These are phyloP conservation scores for Rhyacophila evoluta DNA, from an alignment of 2,888 invertebrate genomes.

Conservation along the genomic window DNA sequence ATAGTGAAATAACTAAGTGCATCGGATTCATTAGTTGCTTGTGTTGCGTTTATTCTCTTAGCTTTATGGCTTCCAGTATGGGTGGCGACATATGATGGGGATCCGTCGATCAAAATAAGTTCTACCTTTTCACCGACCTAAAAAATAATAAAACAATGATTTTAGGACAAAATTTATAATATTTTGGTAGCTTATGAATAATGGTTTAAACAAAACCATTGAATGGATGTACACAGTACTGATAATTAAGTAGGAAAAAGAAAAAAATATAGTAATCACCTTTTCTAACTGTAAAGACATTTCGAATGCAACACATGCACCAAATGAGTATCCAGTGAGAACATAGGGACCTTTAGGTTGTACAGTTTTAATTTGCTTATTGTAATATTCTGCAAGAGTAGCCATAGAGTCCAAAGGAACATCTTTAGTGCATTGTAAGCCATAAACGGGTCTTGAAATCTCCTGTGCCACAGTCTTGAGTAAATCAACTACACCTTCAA, in stretches of 20 bases:
- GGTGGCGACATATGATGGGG: constrained; percentile 83
- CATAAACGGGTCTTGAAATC: constrained; percentile 83
- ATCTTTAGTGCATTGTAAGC: constrained; percentile 87
- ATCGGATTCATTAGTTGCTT: constrained; percentile 75
- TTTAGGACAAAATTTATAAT: no score
- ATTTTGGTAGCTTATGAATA: no score
- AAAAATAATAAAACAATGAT: constrained; percentile 54
- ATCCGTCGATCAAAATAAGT: constrained; percentile 90
- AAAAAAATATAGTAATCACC: constrained; percentile 59
- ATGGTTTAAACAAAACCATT: no score
- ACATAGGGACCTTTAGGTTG: constrained; percentile 89
- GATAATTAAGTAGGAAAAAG: no score
- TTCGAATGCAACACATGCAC: constrained; percentile 94
- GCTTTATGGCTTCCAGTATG: constrained; percentile 78
- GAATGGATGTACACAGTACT: no score
- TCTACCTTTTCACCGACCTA: constrained; percentile 69
- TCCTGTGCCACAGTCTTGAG: constrained; percentile 79
- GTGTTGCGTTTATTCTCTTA: constrained; percentile 70
- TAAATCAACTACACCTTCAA: constrained; percentile 86
- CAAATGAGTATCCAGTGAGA: constrained; percentile 95
- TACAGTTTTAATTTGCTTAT: constrained; percentile 78
- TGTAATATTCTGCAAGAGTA: constrained; percentile 79
- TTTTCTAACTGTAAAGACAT: constrained; percentile 89
- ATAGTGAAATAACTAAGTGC: constrained; percentile 86
- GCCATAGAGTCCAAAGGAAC: constrained; percentile 81